phyloP scores from a whole-genome alignment of 2,113 vertebrate species.

The Centropus bengalensis region DNA sequence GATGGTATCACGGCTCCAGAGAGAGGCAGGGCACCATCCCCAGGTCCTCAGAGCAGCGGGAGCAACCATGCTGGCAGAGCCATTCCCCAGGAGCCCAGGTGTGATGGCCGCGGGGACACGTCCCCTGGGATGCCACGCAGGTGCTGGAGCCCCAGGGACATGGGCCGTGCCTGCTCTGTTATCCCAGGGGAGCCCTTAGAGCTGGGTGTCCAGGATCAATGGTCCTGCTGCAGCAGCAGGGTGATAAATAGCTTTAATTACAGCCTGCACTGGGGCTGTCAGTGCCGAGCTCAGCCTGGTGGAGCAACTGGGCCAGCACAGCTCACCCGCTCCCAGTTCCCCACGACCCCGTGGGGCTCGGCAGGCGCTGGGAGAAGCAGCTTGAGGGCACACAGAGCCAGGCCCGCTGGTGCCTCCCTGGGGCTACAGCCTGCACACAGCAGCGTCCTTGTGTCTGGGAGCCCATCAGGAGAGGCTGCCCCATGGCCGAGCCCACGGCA shows the following conservation, averaged over 20 bases:
- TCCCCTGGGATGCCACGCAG: neutral
- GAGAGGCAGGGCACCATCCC: neutral
- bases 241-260: constrained; percentile 57
- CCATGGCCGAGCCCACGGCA: rapidly evolving
- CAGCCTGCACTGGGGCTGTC: neutral
- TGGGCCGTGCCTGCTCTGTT: neutral
- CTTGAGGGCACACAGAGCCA: rapidly evolving
- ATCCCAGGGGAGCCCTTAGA: constrained; percentile 52
- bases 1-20: neutral
- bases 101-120: neutral
- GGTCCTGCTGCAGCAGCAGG: neutral
- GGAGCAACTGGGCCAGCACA: neutral
- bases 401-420: rapidly evolving
- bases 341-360: neutral
- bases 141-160: neutral
- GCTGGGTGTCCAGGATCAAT: neutral
- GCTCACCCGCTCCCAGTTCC: neutral
- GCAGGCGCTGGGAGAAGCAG: neutral
- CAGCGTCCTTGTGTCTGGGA: rapidly evolving
- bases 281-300: neutral
- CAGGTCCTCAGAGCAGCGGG: neutral
- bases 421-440: neutral
- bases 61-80: neutral
- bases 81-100: neutral
- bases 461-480: rapidly evolving